phyloP scores from a whole-genome alignment of 2,797 vertebrate genomes.

The Aeoliscus strigatus region DNA sequence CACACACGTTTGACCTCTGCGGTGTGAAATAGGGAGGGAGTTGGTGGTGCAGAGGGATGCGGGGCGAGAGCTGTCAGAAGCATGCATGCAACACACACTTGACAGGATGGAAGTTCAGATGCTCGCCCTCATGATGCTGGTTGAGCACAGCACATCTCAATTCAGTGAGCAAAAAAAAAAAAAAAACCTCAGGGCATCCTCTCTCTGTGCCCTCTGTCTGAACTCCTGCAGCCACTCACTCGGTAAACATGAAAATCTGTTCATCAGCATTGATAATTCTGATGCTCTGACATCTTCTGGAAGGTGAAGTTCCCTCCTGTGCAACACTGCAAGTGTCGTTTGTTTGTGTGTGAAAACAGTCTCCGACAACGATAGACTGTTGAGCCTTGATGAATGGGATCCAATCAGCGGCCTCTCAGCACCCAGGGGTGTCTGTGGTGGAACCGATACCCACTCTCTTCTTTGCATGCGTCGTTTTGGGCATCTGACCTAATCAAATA shows the following conservation, averaged over 20 bases:
- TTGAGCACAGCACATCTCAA: constrained; percentile 49
- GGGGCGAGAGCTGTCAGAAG: constrained; percentile 66
- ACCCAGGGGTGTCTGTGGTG: constrained; percentile 55
- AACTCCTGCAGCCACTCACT: constrained; percentile 5
- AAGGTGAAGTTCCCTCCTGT: constrained; percentile 5
- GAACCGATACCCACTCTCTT: constrained; percentile 62
- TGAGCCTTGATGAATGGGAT: constrained; percentile 58
- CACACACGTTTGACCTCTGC: constrained; percentile 56
- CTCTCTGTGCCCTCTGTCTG: constrained; percentile 18
- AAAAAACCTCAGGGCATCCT: constrained; percentile 5
- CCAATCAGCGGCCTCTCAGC: constrained; percentile 49
- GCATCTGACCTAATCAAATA: constrained; percentile 66
- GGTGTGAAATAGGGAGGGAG: constrained; percentile 62
- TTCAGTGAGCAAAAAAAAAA: constrained; percentile 46
- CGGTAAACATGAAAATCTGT: constrained; percentile 14
- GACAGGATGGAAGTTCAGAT: constrained; percentile 60
- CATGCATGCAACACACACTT: constrained; percentile 54
- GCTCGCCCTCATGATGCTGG: constrained; percentile 48
- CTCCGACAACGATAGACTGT: constrained; percentile 20
- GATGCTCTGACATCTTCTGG: background rate
- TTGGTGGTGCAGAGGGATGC: constrained; percentile 45
- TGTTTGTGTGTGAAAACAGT: constrained; percentile 21
- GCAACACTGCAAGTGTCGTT: constrained; percentile 21
- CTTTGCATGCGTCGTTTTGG: constrained; percentile 40
- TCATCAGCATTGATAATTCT: constrained; percentile 2